Base-by-base conservation (phyloP, 1,140 invertebrate species). In the Pseudomyrmex dendroicus region DNA sequence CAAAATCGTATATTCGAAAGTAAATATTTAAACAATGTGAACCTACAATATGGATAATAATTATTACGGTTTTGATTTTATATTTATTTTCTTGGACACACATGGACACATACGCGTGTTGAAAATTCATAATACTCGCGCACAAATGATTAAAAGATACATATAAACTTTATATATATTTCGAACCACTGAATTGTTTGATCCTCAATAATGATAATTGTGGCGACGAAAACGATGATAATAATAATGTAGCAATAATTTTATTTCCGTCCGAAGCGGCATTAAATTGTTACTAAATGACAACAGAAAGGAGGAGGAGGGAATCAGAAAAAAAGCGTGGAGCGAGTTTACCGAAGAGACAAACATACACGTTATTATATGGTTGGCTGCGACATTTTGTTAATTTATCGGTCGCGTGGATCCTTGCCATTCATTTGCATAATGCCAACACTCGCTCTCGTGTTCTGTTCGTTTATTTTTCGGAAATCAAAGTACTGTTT, bases 241-340 rank as follows among this genome's bases (percentile, higher is more conserved):
- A 54, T 83, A 52, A 83, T 57, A 80, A 35, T 35, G 35, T 35
- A 0, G 35, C 35, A 35, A 86, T 86, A 82, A 90, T 90, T 89
- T 85, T 72, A 83, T 87, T 87, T 77, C 54, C 70, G 61, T 62
- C 73, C 73, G 73, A 64, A 82, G 52, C 64, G 66, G 78, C 77
- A 50, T 89, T 85, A 82, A 89, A 90, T 88, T 68, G 66, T 89
- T 90, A 89, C 86, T 86, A 82, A 89, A 86, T 73, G n/a, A 50
- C 4, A 20, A 67, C 35, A 35, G 35, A 35, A 35, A 35, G 35
- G 35, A 57, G 3, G 25, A 20, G 20, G 46, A 12, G 25, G 10
- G 2, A 44, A 22, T 67, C 0, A n/a, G 56, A 52, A 56, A 77
- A 48, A 62, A 83, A 72, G 72, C 52, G 35, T 7, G 35, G 17